Evolutionary conservation across 2,113 vertebrate species (phyloP), one percentile per base, ranked within the genome.

Genomic region (Chloropsis hardwickii): DNA sequence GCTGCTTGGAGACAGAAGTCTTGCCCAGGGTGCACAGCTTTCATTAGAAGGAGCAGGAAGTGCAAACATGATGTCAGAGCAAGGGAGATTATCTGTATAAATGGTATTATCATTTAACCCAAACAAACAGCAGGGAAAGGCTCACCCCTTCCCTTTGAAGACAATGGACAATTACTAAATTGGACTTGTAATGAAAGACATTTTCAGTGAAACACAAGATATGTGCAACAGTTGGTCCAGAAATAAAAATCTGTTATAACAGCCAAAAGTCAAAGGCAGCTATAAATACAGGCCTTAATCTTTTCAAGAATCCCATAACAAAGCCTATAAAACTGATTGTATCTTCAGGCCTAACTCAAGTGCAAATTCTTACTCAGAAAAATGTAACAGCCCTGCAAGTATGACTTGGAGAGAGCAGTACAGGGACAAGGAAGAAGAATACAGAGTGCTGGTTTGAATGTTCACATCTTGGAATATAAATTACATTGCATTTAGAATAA

Each of bases 241-340:
- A 81, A 96, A 83, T 28, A 25, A 86, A 74, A 86, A 90, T 81
- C 72, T 78, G 40, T 44, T 86, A 2, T 86, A 94, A 94, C 90
- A 95, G 94, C 94, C 94, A 95, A 58, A 94, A 97, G 95, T 91
- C 96, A 95, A 92, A 94, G 82, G 85, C 93, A 96, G 92, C 62
- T 74, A 88, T 96, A 96, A 97, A 96, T 71, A 86, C 15, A 90
- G 76, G 42, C 67, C 88, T 64, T 86, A 88, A 90, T 83, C 88
- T 88, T 64, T 83, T 64, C 92, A 95, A 57, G 93, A 92, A 94
- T 81, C 93, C 90, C 80, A 81, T 96, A 88, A 95, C 24, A 1
- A 96, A 93, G 93, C 29, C 90, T 84, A 94, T 94, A 97, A 95
- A 97, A 90, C 88, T 81, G 95, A 93, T 94, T 90, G 15, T 60